Conservation (phyloP, 2,888 invertebrate species). For the Noctua pronuba region DNA sequence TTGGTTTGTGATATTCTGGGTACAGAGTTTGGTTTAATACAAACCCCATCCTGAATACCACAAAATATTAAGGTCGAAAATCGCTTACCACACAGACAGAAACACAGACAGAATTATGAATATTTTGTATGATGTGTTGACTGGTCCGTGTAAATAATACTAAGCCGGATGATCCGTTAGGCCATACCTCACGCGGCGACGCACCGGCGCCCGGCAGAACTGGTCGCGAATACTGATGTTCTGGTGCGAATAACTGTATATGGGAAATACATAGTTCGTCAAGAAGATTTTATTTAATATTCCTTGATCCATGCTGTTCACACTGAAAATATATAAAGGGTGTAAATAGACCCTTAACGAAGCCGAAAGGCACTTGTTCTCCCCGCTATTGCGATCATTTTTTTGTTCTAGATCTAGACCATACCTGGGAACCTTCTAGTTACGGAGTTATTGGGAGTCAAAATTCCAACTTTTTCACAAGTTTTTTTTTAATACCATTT, state of each 20-base stretch:
- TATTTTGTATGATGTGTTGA: conserved; percentile 39
- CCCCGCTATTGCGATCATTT: too few relatives aligned
- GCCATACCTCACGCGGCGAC: conserved; percentile 71
- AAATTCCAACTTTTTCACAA: too few relatives aligned
- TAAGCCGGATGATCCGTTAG: conserved; percentile 72
- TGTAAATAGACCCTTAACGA: too few relatives aligned
- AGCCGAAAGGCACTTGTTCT: too few relatives aligned
- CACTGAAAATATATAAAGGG: too few relatives aligned
- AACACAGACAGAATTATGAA: conserved; percentile 23
- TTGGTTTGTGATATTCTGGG: neutral
- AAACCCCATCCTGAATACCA: neutral
- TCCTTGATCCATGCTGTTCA: too few relatives aligned
- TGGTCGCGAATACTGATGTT: conserved; percentile 36
- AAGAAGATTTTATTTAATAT: neutral
- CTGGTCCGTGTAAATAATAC: conserved; percentile 63
- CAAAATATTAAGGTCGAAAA: conserved; percentile 1
- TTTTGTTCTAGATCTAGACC: too few relatives aligned
- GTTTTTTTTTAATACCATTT: too few relatives aligned
- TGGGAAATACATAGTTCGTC: neutral
- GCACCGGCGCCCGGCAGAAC: conserved; percentile 33
- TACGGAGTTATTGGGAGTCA: too few relatives aligned
- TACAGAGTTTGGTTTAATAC: accelerated
- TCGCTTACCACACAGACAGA: conserved; percentile 5
- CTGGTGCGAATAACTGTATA: neutral
- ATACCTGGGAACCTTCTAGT: too few relatives aligned